Evolutionary conservation across 1,140 invertebrate genomes (phyloP), one percentile per base, ranked within the genome.

Genomic region (Nylanderia fulva): DNA sequence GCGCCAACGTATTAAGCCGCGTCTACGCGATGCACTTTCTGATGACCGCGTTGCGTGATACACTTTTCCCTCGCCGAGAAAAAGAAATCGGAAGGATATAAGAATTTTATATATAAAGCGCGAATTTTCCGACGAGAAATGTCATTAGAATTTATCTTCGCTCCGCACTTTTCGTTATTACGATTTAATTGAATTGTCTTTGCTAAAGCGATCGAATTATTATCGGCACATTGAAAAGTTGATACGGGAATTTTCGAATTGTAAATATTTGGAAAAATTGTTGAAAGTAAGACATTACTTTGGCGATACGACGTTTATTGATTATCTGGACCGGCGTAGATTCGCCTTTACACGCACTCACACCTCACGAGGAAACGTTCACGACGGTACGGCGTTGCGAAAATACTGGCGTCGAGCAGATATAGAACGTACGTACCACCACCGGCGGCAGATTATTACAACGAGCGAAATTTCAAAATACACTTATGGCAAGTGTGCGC

Each of bases 381-480:
- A 64, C 75, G 71, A 56, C 68, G 42, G 87, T 69, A 71, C 52
- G 86, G 48, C 68, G 72, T 85, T 88, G 85, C 89, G 89, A 90
- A 90, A 90, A 90, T 90, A 90, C 88, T 84, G 80, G 52, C 84
- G 88, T 29, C 63, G 39, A 15, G 24, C 36, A 64, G 80, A 66
- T 85, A 69, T 77, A 89, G 77, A 82, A 45, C 58, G 75, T 86
- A 77, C 58, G 54, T 86, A 86, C 77, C 75, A 72, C 89, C 86
- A 89, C 87, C 83, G 86, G 45, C 85, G 91, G 91, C 90, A 91
- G 91, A 93, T 93, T 93, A 93, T 92, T 93, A 93, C 90, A 91
- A 90, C 91, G 87, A 88, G 91, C 86, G 91, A 93, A 93, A 93
- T 92, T 93, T 93, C 93, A 93, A 93, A 93, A 93, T 93, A 93